Percentiles rank a stretch among this genome's conserved stretches.
Conservation (phyloP, 2,888 invertebrate genomes). For the Omphaloscelis lunosa region DNA sequence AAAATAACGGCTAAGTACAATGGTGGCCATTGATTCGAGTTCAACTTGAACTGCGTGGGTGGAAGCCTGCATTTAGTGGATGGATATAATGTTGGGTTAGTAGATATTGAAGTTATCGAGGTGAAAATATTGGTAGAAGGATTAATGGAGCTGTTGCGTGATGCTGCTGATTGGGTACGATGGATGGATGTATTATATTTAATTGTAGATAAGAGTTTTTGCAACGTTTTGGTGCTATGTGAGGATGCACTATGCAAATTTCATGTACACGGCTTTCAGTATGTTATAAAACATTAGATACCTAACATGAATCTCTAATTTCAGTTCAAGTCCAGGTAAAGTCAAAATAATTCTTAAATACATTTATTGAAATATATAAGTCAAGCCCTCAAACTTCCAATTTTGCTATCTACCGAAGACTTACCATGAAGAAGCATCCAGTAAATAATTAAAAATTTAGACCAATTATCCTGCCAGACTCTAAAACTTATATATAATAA, state of each 20-base stretch:
- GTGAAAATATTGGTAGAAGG: conserved; percentile 60
- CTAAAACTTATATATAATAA: too few species aligned
- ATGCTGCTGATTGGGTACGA: conserved; percentile 9
- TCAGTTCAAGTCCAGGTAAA: too few species aligned
- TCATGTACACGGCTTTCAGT: too few species aligned
- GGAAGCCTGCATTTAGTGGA: conserved; percentile 67
- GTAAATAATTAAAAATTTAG: neutral
- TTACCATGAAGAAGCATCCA: too few species aligned
- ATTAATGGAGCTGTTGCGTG: conserved; percentile 46
- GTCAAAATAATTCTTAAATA: neutral
- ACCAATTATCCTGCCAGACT: neutral
- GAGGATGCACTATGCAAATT: neutral
- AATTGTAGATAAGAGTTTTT: neutral
- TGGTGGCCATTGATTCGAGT: conserved; percentile 75
- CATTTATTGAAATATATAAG: neutral
- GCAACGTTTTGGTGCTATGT: neutral
- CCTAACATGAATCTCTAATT: too few species aligned
- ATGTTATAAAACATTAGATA: neutral
- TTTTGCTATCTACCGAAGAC: too few species aligned
- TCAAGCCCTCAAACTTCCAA: rapidly evolving
- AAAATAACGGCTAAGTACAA: conserved; percentile 68
- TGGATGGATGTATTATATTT: neutral
- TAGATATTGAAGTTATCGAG: conserved; percentile 61
- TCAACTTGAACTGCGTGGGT: conserved; percentile 74
- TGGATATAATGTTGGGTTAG: conserved; percentile 51